These are phyloP conservation scores for Stomatorhinus walkeri DNA, from an alignment of 2,797 vertebrate species.

Conservation along the genomic window DNA sequence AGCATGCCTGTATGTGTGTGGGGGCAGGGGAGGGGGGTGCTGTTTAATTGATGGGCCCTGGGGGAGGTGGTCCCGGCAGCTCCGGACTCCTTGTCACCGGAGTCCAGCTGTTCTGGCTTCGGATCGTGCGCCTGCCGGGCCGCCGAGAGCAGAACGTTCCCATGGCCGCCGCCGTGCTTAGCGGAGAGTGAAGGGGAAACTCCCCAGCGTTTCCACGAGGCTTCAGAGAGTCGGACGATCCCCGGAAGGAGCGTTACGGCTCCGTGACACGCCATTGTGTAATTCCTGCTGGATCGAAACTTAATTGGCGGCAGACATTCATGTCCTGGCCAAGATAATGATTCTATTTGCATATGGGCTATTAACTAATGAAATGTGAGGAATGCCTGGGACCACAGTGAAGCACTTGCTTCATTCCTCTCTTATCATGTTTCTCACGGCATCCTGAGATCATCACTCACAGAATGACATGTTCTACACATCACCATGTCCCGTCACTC, in stretches of 20 bases:
- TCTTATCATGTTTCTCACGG: slow-evolving; percentile 40
- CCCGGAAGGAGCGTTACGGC: slow-evolving; percentile 13
- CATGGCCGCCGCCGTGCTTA: neutral
- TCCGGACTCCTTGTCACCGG: neutral
- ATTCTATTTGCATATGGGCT: slow-evolving; percentile 53
- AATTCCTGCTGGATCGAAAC: slow-evolving; percentile 41
- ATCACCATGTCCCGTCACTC: neutral
- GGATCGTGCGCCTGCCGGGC: neutral
- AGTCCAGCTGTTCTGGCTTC: slow-evolving; percentile 22
- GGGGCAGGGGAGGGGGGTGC: neutral
- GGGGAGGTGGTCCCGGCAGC: neutral
- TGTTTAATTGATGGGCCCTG: neutral
- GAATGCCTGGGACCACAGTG: slow-evolving; percentile 50
- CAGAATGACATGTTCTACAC: neutral
- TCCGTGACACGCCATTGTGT: slow-evolving; percentile 24
- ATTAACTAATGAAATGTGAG: slow-evolving; percentile 62
- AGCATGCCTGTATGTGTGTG: neutral
- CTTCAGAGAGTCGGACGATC: slow-evolving; percentile 18
- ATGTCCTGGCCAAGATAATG: slow-evolving; percentile 34
- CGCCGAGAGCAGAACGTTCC: neutral
- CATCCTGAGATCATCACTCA: neutral
- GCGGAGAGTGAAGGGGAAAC: slow-evolving; percentile 19
- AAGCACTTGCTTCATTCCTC: slow-evolving; percentile 41
- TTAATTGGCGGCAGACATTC: slow-evolving; percentile 46
- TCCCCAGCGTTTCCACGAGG: slow-evolving; percentile 16